Percentiles rank a stretch among this genome's conserved stretches.
phyloP scores from a whole-genome alignment of 2,797 vertebrate species.

The Epinephelus coioides region DNA sequence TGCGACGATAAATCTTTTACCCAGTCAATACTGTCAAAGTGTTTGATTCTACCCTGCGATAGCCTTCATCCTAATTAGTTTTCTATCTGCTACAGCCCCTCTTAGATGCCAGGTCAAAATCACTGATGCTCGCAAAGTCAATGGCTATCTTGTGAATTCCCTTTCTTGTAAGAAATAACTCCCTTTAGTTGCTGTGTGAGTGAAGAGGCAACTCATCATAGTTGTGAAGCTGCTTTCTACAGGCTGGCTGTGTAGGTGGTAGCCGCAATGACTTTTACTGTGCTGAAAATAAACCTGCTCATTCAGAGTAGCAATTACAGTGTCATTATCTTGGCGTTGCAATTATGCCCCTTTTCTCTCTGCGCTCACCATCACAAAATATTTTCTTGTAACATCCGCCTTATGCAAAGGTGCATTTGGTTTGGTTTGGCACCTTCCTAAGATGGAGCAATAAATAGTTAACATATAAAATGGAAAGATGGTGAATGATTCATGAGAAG shows the following conservation, averaged over 20 bases:
- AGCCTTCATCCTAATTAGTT: constrained; percentile 72
- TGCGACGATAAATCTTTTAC: constrained; percentile 23
- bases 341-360: constrained; percentile 70
- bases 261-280: constrained; percentile 64
- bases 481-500: neutral
- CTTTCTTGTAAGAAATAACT: constrained; percentile 28
- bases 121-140: constrained; percentile 63
- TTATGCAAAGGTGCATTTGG: constrained; percentile 25
- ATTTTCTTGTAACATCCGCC: constrained; percentile 29
- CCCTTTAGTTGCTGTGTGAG: constrained; percentile 27
- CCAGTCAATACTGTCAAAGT: constrained; percentile 64
- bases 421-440: constrained; percentile 27
- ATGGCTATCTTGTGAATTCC: constrained; percentile 62
- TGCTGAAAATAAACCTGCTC: constrained; percentile 78
- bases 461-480: neutral
- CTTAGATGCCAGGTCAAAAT: constrained; percentile 65
- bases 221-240: constrained; percentile 40
- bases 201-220: constrained; percentile 37
- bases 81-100: constrained; percentile 59
- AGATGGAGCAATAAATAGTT: constrained; percentile 12
- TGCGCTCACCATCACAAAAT: constrained; percentile 32
- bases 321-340: constrained; percentile 68
- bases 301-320: constrained; percentile 75
- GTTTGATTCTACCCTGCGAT: constrained; percentile 66
- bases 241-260: constrained; percentile 63